phyloP scores from a whole-genome alignment of 2,113 vertebrate genomes.

The Hippocampus zosterae region DNA sequence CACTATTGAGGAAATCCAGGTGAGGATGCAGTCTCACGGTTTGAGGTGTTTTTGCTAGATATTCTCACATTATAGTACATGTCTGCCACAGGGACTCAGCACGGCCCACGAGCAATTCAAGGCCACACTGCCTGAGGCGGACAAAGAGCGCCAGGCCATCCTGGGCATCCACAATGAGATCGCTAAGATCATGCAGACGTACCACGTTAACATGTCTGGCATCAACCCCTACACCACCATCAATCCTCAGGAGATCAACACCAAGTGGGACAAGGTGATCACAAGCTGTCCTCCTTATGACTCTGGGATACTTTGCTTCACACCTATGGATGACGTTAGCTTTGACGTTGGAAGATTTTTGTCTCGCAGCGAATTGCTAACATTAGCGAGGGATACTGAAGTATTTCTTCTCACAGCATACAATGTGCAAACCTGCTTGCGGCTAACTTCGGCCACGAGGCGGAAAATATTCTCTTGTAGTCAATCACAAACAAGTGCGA shows the following conservation, averaged over 20 bases:
- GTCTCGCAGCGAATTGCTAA: too few species aligned
- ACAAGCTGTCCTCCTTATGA: not conserved
- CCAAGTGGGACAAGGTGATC: slow-evolving; percentile 93
- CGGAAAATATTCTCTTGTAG: too few species aligned
- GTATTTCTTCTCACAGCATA: too few species aligned
- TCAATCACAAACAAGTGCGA: too few species aligned
- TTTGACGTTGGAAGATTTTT: too few species aligned
- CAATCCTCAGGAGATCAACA: slow-evolving; percentile 90
- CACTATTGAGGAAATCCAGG: slow-evolving; percentile 98
- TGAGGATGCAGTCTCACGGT: slow-evolving; percentile 32
- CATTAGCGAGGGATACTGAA: too few species aligned
- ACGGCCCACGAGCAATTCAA: slow-evolving; percentile 98
- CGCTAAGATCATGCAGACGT: slow-evolving; percentile 94
- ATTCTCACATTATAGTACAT: not conserved
- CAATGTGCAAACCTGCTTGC: too few species aligned
- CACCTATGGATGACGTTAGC: too few species aligned
- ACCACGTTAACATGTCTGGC: slow-evolving; percentile 94
- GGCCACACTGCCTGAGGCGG: slow-evolving; percentile 92
- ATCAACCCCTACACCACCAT: slow-evolving; percentile 95
- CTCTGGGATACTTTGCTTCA: not conserved
- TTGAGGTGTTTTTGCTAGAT: not conserved
- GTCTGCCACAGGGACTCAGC: slow-evolving; percentile 81
- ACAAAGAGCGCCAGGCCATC: slow-evolving; percentile 94
- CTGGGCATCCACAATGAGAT: slow-evolving; percentile 98
- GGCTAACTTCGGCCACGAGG: too few species aligned